Percentiles rank a stretch among this genome's conserved stretches.
Conservation (phyloP, 2,113 vertebrate genomes). For the Cavia aperea region DNA sequence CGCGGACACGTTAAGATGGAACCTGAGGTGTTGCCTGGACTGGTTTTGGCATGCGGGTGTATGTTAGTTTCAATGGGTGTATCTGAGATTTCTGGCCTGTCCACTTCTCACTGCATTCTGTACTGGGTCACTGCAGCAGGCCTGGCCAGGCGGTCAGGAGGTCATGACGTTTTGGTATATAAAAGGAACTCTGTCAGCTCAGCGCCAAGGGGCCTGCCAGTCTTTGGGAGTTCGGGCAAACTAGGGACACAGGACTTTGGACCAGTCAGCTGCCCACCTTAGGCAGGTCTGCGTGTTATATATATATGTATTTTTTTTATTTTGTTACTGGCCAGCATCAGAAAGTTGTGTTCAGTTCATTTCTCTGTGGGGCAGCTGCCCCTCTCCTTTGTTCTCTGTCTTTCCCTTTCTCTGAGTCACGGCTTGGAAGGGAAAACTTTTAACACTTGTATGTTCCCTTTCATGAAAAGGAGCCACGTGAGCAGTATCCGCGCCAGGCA, state of each 20-base stretch:
- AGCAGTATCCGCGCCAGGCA: constrained; percentile 51
- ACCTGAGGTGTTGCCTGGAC: constrained; percentile 68
- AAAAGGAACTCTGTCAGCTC: constrained; percentile 60
- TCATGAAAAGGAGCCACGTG: constrained; percentile 51
- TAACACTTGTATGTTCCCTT: constrained; percentile 44
- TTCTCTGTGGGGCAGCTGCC: constrained; percentile 49
- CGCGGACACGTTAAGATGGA: constrained; percentile 57
- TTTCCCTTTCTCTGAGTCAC: constrained; percentile 69
- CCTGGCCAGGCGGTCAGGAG: constrained; percentile 39
- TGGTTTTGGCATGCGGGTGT: constrained; percentile 62
- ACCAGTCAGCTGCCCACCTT: constrained; percentile 55
- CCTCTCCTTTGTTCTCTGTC: constrained; percentile 43
- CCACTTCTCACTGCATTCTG: constrained; percentile 38
- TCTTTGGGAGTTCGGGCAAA: constrained; percentile 61
- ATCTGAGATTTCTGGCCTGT: constrained; percentile 62
- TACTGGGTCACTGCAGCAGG: constrained; percentile 38
- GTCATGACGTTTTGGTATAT: not conserved
- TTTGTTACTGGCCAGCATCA: constrained; percentile 64
- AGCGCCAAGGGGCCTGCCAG: constrained; percentile 56
- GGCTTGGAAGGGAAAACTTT: constrained; percentile 53
- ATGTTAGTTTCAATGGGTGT: constrained; percentile 62
- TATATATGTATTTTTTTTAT: not conserved
- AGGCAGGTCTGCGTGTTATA: constrained; percentile 47
- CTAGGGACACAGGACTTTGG: constrained; percentile 60
- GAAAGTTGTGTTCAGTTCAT: constrained; percentile 65